Evolutionary conservation across 1,140 invertebrate species (phyloP), one percentile per base, ranked within the genome.

Genomic region (Phymastichus coffea): DNA sequence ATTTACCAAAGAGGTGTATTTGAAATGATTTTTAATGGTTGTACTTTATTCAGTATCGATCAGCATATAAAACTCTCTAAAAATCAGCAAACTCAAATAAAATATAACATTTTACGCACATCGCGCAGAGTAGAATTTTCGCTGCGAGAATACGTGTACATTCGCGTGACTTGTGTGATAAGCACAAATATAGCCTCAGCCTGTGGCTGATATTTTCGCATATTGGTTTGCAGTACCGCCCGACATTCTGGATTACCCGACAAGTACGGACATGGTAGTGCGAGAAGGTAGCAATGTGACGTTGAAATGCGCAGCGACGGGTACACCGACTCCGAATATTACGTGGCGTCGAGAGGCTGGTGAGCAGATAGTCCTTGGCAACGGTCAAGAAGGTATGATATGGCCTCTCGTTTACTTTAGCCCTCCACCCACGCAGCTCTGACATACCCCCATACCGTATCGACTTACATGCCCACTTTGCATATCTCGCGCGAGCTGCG

Each of bases 251-350:
- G 91, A 94, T 81, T 87, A 89, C 69, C 87, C 88, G 23, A 92
- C 91, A 46, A 92, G 91, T 71, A 87, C 90, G 14, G 93, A 95
- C 75, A 89, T 94, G 80, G 88, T 94, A 33, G 90, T 92, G 2
- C 78, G 89, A 30, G 93, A 96, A 74, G 91, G 91, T 3, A 87
- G 86, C 40, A 93, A 95, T 70, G 90, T 94, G 10, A 90, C 88
- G 22, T 78, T 96, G 46, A 83, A 85, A 58, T 96, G 93, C 69
- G 86, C 87, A 2, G 90, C 90, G 0, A 86, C 84, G 52, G 93
- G 93, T 19, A 89, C 89, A 19, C 93, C 93, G 7, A 80, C 84
- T 15, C 92, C 92, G 0, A 87, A 83, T 47, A 90, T 94, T 54
- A 88, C 87, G 25, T 94, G 92, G 92, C 83, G 90, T 52, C 82